Conservation (phyloP, 2,888 invertebrate genomes). For the Drosophila barbarae region DNA sequence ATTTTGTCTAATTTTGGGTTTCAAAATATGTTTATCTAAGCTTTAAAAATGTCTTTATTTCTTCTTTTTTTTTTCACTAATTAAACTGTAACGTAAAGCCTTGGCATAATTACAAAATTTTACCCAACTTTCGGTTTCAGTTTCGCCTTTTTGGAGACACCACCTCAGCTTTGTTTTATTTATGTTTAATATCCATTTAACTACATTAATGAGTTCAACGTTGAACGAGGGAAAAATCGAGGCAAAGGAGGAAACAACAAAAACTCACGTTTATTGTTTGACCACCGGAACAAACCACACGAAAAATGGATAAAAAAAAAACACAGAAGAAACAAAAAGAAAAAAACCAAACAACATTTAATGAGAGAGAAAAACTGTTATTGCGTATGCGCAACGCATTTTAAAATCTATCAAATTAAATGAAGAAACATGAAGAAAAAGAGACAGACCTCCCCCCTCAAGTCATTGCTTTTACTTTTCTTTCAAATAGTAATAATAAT, state of each 20-base stretch:
- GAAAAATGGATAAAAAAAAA: slow-evolving; percentile 23
- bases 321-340: slow-evolving; percentile 33
- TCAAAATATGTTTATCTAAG: background rate
- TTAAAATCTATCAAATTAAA: slow-evolving; percentile 32
- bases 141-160: slow-evolving; percentile 22
- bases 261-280: slow-evolving; percentile 51
- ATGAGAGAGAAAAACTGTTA: slow-evolving; percentile 25
- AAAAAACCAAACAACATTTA: slow-evolving; percentile 15
- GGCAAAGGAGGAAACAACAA: slow-evolving; percentile 10
- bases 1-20: background rate
- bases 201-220: slow-evolving; percentile 61
- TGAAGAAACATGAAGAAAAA: slow-evolving; percentile 1
- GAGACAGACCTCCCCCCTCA: background rate
- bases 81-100: background rate
- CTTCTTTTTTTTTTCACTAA: background rate
- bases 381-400: slow-evolving; percentile 39
- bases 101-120: slow-evolving; percentile 6
- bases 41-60: background rate
- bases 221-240: slow-evolving; percentile 22
- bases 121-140: slow-evolving; percentile 18
- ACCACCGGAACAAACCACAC: slow-evolving; percentile 41
- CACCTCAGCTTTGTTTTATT: slow-evolving; percentile 43
- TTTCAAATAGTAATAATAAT: slow-evolving; percentile 4
- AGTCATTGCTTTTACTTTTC: slow-evolving; percentile 26
- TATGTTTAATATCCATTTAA: slow-evolving; percentile 68